Evolutionary conservation across 2,113 vertebrate species (phyloP).

Genomic region (Tragelaphus imberbis): DNA sequence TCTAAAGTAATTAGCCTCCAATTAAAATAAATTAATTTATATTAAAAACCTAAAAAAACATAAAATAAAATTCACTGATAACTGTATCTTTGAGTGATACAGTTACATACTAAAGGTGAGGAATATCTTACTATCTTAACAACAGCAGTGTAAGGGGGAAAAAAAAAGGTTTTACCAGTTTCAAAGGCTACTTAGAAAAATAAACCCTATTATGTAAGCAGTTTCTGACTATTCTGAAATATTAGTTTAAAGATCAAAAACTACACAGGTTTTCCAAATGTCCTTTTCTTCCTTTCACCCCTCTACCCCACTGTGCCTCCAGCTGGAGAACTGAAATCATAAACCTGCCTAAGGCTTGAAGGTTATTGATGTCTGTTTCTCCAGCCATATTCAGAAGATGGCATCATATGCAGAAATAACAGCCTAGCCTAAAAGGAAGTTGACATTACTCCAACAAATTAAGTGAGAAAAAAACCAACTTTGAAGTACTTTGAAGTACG

Average conservation of each 20-base stretch:
- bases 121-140: neutral
- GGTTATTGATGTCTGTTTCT: neutral
- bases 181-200: neutral
- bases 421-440: neutral
- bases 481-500: neutral
- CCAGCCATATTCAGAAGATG: neutral
- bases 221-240: neutral
- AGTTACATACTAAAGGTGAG: neutral
- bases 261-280: neutral
- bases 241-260: neutral
- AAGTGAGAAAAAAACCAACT: neutral
- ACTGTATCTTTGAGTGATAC: neutral
- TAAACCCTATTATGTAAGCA: neutral
- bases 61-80: neutral
- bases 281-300: neutral
- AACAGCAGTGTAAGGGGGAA: neutral
- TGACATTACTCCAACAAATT: neutral
- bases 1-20: no score
- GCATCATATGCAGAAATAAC: neutral
- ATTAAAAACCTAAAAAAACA: no score
- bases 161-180: neutral
- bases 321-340: neutral
- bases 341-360: neutral
- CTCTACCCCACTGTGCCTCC: fast-evolving
- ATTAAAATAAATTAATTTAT: no score